Conservation (phyloP, 2,797 vertebrate genomes). For the Cottoperca gobio region DNA sequence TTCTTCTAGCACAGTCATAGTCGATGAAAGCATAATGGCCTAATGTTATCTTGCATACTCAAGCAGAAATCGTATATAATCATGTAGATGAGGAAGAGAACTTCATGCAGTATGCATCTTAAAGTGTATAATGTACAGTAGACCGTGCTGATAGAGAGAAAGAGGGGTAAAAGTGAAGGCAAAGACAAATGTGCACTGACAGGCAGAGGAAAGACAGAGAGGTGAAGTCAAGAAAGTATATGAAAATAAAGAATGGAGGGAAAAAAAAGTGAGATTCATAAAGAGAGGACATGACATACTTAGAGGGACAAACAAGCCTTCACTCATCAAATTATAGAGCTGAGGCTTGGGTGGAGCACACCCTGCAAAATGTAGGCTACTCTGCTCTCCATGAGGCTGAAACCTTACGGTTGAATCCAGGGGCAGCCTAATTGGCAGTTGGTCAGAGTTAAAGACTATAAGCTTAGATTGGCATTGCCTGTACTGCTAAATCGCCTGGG, state of each 20-base stretch:
- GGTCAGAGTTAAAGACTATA: constrained; percentile 78
- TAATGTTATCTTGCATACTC: constrained; percentile 49
- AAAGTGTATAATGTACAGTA: background rate
- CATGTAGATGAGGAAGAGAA: constrained; percentile 46
- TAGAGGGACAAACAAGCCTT: constrained; percentile 72
- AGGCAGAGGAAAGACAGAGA: constrained; percentile 6
- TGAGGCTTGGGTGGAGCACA: constrained; percentile 79
- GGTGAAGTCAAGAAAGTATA: constrained; percentile 19
- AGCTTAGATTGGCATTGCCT: constrained; percentile 69
- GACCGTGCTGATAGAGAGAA: background rate
- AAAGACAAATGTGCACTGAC: background rate
- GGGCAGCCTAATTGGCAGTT: constrained; percentile 82
- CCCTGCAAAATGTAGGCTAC: constrained; percentile 76
- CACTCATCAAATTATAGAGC: constrained; percentile 82
- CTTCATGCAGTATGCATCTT: constrained; percentile 18
- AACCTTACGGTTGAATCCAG: constrained; percentile 68
- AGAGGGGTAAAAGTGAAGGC: background rate
- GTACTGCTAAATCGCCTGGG: constrained; percentile 44
- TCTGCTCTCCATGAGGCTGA: constrained; percentile 65
- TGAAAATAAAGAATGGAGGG: constrained; percentile 26
- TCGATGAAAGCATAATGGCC: constrained; percentile 60
- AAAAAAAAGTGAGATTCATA: constrained; percentile 44
- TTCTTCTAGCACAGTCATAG: constrained; percentile 38
- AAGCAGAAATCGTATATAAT: constrained; percentile 68
- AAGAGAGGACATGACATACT: constrained; percentile 64